phyloP scores from a whole-genome alignment of 2,113 vertebrate genomes.

The Microtus pennsylvanicus region DNA sequence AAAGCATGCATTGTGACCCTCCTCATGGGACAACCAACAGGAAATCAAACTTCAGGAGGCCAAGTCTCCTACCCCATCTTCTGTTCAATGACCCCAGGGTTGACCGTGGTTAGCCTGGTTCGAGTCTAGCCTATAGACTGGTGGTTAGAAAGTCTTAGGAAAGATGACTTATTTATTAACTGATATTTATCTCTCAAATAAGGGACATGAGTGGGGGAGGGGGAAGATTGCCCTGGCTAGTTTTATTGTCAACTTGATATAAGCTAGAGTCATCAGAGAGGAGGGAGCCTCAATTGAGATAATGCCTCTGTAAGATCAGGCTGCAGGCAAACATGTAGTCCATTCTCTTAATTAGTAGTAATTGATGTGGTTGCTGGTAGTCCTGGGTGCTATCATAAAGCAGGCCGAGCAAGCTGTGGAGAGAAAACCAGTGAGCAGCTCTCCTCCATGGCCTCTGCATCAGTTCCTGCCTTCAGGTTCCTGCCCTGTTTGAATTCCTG shows the following conservation, averaged over 20 bases:
- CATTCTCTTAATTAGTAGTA: neutral
- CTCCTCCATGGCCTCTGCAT: neutral
- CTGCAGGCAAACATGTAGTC: neutral
- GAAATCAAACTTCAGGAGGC: neutral
- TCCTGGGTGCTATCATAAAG: neutral
- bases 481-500: neutral
- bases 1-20: rapidly evolving
- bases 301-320: neutral
- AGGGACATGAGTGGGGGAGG: neutral
- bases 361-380: neutral
- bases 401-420: neutral
- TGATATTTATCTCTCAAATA: neutral
- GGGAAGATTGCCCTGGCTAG: neutral
- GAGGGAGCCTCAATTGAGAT: neutral
- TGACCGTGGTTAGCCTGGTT: neutral
- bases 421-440: neutral
- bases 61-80: rapidly evolving
- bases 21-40: neutral
- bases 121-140: neutral
- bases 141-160: neutral
- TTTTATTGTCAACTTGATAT: neutral
- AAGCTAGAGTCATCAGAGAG: neutral
- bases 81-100: neutral
- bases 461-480: neutral
- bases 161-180: conserved; percentile 24